These are phyloP conservation scores for Mactra quadrangularis DNA, from an alignment of 1,140 invertebrate genomes.

Conservation along the genomic window DNA sequence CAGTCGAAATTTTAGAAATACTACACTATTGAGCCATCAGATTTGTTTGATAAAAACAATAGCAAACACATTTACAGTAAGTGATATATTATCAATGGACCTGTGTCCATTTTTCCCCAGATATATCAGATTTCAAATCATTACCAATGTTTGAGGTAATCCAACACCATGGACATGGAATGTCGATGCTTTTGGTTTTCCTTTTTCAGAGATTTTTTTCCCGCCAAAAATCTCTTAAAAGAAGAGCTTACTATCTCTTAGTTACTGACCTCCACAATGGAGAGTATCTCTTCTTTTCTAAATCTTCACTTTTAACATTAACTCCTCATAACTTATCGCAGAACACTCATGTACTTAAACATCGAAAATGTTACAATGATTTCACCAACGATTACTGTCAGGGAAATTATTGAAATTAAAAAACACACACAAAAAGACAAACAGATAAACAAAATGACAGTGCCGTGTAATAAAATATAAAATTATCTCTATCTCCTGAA, in stretches of 20 bases:
- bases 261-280: not conserved
- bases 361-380: slow-evolving; percentile 28
- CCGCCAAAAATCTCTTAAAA: slow-evolving; percentile 5
- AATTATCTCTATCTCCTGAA: slow-evolving; percentile 39
- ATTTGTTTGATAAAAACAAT: not conserved
- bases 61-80: slow-evolving; percentile 6
- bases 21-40: slow-evolving; percentile 20
- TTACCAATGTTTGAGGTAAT: not conserved
- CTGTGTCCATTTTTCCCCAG: not conserved
- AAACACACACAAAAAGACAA: slow-evolving; percentile 10
- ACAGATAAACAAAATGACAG: slow-evolving; percentile 1
- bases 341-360: not conserved
- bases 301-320: not conserved
- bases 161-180: slow-evolving; percentile 40
- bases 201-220: not conserved
- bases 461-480: slow-evolving; percentile 36
- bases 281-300: slow-evolving; percentile 25
- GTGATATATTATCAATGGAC: slow-evolving; percentile 1
- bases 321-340: slow-evolving; percentile 36
- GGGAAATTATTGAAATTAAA: slow-evolving; percentile 29
- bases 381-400: slow-evolving; percentile 18
- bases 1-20: slow-evolving; percentile 30
- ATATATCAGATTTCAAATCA: not conserved
- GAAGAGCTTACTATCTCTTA: slow-evolving; percentile 6
- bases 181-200: slow-evolving; percentile 22